phyloP scores from a whole-genome alignment of 2,888 invertebrate species.

The Melikaiella ostensackeni region DNA sequence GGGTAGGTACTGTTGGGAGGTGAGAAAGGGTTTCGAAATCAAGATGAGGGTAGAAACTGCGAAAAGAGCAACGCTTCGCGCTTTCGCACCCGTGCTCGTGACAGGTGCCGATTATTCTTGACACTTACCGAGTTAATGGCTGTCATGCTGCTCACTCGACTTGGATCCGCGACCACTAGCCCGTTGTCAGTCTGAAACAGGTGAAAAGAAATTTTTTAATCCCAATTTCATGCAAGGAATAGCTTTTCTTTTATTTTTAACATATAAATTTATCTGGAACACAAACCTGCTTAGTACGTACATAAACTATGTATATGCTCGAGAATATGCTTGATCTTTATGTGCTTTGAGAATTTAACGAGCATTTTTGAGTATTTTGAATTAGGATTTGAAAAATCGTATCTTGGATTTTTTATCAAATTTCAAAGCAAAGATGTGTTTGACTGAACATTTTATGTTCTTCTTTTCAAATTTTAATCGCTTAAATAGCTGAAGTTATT shows the following conservation, averaged over 20 bases:
- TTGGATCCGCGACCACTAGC: constrained; percentile 76
- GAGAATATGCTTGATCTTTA: too few species aligned
- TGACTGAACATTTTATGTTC: too few species aligned
- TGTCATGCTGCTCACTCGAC: constrained; percentile 76
- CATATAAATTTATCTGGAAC: not conserved
- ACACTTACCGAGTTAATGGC: constrained; percentile 77
- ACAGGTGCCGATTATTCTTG: constrained; percentile 35
- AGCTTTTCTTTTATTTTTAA: not conserved
- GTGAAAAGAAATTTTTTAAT: constrained; percentile 49
- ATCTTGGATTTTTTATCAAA: too few species aligned
- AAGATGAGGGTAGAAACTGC: constrained; percentile 41
- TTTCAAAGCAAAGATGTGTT: too few species aligned
- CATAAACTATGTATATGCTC: not conserved
- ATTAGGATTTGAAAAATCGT: too few species aligned
- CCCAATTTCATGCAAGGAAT: not conserved
- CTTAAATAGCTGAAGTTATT: too few species aligned
- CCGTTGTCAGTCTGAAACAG: constrained; percentile 76
- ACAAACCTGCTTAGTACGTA: not conserved
- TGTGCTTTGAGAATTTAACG: too few species aligned
- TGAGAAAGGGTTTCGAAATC: constrained; percentile 43
- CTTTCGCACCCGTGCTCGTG: constrained; percentile 40
- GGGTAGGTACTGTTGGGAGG: not conserved
- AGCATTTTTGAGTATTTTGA: too few species aligned
- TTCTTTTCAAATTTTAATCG: too few species aligned
- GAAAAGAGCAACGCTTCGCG: constrained; percentile 44